Evolutionary conservation across 2,113 vertebrate genomes (phyloP), one percentile per base, ranked within the genome.

Genomic region (Protomyctophum bolini): DNA sequence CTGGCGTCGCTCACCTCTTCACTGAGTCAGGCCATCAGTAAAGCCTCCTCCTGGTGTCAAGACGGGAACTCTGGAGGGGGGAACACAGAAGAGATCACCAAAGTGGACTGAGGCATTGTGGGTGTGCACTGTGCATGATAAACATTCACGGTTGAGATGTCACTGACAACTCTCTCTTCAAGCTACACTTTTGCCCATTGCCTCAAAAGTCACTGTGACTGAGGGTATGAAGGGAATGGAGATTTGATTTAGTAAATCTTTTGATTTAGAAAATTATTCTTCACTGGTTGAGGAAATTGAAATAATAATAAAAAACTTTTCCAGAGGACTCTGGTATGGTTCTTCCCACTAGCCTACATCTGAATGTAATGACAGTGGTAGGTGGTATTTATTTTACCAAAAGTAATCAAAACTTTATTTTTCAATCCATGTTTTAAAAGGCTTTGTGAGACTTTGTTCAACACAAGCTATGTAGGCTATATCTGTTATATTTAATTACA

Each of bases 1-100:
- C 86, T 95, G 73, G 77, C 76, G 54, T 89, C 91, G 58, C 88
- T 95, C 57, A 91, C 85, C 11, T 63, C 77, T 5, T 83, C 91
- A 46, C 64, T 95, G 74, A 73, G 61, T 12, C 87, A 87, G 49
- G 90, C 92, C 58, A 88, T 93, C 58, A 63, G 1, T 1, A 48
- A 71, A 52, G 83, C 75, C 55, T 79, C 75, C 55, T 79, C 60
- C n/a, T 76, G 64, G 63, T 60, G 80, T 21, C 75, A 83, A 47
- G 68, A 80, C 59, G 67, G 21, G 11, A 6, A 29, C 55, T 29
- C 29, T 68, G 62, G 28, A 46, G 70, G 63, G 10, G 68, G 73
- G 28, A 63, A 21, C 7, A 14, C 59, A 61, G 56, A 33, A 75
- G 2, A n/a, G 66, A 59, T 52, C 60, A 12, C 14, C 75, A 66